Percentiles rank a stretch among this genome's conserved stretches.
These are phyloP conservation scores for Microtus montanus DNA, from an alignment of 2,113 vertebrate genomes.

Conservation along the genomic window DNA sequence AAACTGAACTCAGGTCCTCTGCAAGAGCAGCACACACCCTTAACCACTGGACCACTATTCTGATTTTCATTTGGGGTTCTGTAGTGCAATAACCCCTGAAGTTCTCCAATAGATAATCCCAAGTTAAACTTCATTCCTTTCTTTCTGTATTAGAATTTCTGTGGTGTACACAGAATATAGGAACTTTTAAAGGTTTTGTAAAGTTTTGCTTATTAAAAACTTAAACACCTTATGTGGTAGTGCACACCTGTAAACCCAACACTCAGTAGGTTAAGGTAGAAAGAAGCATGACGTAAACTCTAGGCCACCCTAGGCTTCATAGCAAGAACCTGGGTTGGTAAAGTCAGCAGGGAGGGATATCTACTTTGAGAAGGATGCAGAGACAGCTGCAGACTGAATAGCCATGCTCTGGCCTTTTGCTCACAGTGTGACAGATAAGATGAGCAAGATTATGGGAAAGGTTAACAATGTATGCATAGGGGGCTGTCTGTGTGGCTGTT, in stretches of 20 bases:
- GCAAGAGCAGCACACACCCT: not conserved
- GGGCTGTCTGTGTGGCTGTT: not conserved
- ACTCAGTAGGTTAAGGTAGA: not conserved
- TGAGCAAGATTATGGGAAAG: not conserved
- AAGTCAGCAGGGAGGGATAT: not conserved
- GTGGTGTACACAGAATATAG: not conserved
- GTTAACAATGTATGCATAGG: not conserved
- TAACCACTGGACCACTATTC: not conserved
- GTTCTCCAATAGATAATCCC: not conserved
- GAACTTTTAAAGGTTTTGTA: not conserved
- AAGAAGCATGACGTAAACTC: not conserved
- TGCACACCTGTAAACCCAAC: not conserved
- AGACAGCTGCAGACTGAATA: not conserved
- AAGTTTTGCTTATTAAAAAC: conserved; percentile 18
- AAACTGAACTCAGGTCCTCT: not conserved
- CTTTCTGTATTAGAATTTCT: conserved; percentile 7
- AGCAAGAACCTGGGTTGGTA: not conserved
- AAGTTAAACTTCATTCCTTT: conserved; percentile 40
- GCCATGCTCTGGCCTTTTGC: not conserved
- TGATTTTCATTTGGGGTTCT: not conserved
- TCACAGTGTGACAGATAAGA: not conserved
- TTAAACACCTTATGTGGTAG: not conserved
- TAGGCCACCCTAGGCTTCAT: not conserved
- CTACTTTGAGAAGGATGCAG: not conserved
- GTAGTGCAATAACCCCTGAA: not conserved